phyloP scores from a whole-genome alignment of 2,797 vertebrate species.

The Macroramphosus scolopax region DNA sequence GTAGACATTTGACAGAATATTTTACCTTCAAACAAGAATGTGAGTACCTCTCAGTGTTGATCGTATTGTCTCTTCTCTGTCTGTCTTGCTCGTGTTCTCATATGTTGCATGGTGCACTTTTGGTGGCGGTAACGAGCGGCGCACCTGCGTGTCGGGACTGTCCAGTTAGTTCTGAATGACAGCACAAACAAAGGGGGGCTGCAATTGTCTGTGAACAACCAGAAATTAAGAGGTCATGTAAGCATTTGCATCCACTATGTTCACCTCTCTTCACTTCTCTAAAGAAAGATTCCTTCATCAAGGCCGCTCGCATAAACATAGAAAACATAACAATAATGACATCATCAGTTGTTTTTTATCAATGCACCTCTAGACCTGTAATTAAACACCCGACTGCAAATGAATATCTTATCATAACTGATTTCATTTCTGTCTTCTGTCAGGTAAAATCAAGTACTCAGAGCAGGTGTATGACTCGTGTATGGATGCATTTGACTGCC shows the following conservation, averaged over 20 bases:
- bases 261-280: no score
- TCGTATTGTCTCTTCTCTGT: slow-evolving; percentile 4
- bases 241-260: no score
- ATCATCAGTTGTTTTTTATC: no score
- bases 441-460: slow-evolving; percentile 89
- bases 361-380: no score
- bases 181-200: slow-evolving; percentile 4
- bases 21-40: slow-evolving; percentile 91
- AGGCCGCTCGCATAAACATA: no score
- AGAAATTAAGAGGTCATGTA: not conserved
- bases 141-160: slow-evolving; percentile 4
- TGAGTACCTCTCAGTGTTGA: slow-evolving; percentile 66
- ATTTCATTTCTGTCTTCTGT: slow-evolving; percentile 24
- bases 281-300: no score
- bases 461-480: slow-evolving; percentile 86
- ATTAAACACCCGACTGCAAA: no score
- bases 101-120: slow-evolving; percentile 19
- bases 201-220: slow-evolving; percentile 6
- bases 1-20: slow-evolving; percentile 89
- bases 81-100: slow-evolving; percentile 18
- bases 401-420: not conserved
- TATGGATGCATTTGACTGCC: slow-evolving; percentile 86
- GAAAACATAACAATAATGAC: no score
- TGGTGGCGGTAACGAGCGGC: slow-evolving; percentile 12
- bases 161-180: slow-evolving; percentile 19